Evolutionary conservation across 1,140 invertebrate species (phyloP), one percentile per base, ranked within the genome.

Genomic region (Pseudomyrmex sp.): DNA sequence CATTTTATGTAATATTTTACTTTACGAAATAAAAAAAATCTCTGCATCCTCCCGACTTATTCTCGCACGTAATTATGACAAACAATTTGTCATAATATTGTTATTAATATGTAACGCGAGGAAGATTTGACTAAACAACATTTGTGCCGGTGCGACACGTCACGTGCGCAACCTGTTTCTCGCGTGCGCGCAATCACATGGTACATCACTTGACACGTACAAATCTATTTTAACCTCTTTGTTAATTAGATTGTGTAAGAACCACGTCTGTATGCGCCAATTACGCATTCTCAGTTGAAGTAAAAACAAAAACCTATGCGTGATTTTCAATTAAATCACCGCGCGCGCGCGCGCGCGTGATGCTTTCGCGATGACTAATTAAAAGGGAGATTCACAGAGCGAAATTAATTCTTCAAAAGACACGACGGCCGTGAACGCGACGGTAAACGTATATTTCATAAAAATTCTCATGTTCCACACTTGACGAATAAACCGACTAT

Each of bases 351-450:
- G 26, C 26, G 26, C 26, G 50, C 46, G 13, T 7, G 2, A 48
- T 12, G 8, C 70, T 79, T 59, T 59, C 23, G 8, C 20, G n/a
- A 44, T 50, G 12, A 8, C 12, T 80, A 72, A 72, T 80, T 80
- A 72, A 80, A 35, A 79, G 13, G 8, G 23, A 59, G 52, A 72
- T 48, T 59, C 20, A 26, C 46, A 9, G 5, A 61, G 20, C 44
- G 10, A 61, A 80, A 72, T 59, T 50, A 80, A 80, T n/a, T 50
- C 54, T 5, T 59, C 66, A 80, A 80, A 70, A 26, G 59, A 35
- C 10, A 26, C n/a, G 10, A 26, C n/a, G 10, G 23, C n/a, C 8
- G n/a, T 5, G 26, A 7, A 12, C 13, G 15, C 58, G 5, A 8
- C 0, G 5, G 26, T 59, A 69, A 48, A 56, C n/a, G 15, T 18